phyloP scores from a whole-genome alignment of 2,113 vertebrate genomes.

The Notothenia rossii region DNA sequence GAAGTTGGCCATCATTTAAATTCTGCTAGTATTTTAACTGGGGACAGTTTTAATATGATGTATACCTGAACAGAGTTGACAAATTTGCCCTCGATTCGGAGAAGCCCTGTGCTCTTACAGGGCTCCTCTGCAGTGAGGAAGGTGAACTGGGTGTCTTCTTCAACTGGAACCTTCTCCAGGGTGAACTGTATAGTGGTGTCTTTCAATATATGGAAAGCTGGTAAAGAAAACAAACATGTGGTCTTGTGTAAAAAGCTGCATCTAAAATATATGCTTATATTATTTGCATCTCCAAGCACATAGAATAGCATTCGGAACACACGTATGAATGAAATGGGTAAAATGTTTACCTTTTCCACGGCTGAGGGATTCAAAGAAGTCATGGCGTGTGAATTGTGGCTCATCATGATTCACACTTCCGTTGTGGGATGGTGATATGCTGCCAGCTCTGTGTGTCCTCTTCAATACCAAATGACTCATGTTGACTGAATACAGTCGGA shows the following conservation, averaged over 20 bases:
- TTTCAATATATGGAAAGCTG: constrained; percentile 97
- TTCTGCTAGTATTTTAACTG: not conserved
- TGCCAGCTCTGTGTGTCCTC: constrained; percentile 56
- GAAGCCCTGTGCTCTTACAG: constrained; percentile 85
- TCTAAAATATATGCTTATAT: not conserved
- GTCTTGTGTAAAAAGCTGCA: not conserved
- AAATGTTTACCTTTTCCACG: constrained; percentile 90
- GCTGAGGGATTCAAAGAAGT: constrained; percentile 94
- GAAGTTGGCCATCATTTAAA: not conserved
- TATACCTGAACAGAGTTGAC: constrained; percentile 94
- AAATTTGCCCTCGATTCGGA: constrained; percentile 94
- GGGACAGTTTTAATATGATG: not conserved
- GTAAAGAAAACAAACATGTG: constrained; percentile 28
- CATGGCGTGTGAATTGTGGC: constrained; percentile 91
- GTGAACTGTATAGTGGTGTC: constrained; percentile 96
- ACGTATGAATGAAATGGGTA: not conserved
- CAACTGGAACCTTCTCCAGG: constrained; percentile 90
- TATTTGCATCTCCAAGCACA: not conserved
- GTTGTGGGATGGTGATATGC: constrained; percentile 57
- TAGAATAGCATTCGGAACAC: not conserved
- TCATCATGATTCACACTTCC: constrained; percentile 84
- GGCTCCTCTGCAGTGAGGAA: constrained; percentile 87
- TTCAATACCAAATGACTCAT: constrained; percentile 84
- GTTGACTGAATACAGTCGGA: constrained; percentile 95
- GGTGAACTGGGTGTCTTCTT: constrained; percentile 82